phyloP scores from a whole-genome alignment of 2,888 invertebrate genomes.

The Petrolisthes manimaculis region DNA sequence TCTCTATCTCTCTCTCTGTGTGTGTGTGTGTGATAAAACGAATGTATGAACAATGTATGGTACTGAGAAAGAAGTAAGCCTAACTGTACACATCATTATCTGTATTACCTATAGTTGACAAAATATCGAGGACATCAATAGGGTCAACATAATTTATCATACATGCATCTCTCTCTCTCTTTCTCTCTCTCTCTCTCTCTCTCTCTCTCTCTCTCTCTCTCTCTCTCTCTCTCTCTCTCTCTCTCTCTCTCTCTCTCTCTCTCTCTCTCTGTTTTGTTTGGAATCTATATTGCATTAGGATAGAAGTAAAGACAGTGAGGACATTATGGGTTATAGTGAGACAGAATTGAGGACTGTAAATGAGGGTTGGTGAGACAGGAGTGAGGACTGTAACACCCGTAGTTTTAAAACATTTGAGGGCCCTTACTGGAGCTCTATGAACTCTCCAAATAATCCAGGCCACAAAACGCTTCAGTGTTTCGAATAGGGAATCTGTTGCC shows the following conservation, averaged over 20 bases:
- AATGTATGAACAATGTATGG: no score
- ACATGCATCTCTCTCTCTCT: not conserved
- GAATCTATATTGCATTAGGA: not conserved
- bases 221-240: not conserved
- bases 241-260: constrained; percentile 8
- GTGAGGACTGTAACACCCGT: not conserved
- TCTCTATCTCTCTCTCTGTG: not conserved
- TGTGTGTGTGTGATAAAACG: no score
- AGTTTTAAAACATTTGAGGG: no score
- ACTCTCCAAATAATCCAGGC: no score
- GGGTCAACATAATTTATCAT: not conserved
- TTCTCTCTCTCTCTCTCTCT: not conserved
- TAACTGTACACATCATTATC: no score
- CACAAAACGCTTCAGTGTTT: no score
- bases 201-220: not conserved
- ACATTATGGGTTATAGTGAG: not conserved
- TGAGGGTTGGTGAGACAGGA: not conserved
- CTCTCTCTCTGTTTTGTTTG: not conserved
- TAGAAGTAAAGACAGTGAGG: not conserved
- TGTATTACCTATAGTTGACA: no score
- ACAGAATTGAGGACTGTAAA: not conserved
- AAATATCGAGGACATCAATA: no score
- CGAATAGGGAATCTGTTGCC: no score
- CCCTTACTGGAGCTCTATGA: no score
- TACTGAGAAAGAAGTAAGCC: no score